These are phyloP conservation scores for Himantopus leucocephalus DNA, from an alignment of 2,113 vertebrate species.

Conservation along the genomic window DNA sequence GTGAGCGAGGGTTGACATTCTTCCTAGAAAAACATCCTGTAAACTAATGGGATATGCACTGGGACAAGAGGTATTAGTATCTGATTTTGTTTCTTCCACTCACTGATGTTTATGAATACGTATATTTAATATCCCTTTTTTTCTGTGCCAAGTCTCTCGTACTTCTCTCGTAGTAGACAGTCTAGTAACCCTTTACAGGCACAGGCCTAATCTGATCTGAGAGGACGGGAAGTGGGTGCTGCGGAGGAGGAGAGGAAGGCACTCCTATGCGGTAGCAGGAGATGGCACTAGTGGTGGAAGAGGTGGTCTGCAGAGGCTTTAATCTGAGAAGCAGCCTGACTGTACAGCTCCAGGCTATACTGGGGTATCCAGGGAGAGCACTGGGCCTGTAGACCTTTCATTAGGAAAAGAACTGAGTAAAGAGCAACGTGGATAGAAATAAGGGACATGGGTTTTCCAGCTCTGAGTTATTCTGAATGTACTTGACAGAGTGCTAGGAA, in stretches of 20 bases:
- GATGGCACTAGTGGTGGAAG: neutral
- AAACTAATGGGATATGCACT: neutral
- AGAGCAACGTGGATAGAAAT: neutral
- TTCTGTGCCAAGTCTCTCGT: neutral
- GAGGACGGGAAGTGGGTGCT: neutral
- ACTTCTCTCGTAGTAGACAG: neutral
- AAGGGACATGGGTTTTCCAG: neutral
- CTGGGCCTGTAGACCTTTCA: neutral
- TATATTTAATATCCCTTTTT: neutral
- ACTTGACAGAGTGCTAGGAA: neutral
- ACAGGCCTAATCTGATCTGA: neutral
- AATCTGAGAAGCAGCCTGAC: neutral
- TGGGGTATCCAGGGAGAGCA: neutral
- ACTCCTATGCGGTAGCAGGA: no score
- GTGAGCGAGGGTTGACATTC: rapidly evolving
- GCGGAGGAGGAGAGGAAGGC: neutral
- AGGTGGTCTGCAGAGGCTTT: no score
- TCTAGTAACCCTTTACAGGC: neutral
- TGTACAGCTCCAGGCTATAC: rapidly evolving
- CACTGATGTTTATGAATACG: neutral
- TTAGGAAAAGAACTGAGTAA: neutral
- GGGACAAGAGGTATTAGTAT: neutral
- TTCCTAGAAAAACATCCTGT: neutral
- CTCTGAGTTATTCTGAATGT: neutral
- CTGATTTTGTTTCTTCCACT: neutral